These are phyloP conservation scores for Bradynema listronoti DNA, from an alignment of 1,140 invertebrate species.

Conservation along the genomic window DNA sequence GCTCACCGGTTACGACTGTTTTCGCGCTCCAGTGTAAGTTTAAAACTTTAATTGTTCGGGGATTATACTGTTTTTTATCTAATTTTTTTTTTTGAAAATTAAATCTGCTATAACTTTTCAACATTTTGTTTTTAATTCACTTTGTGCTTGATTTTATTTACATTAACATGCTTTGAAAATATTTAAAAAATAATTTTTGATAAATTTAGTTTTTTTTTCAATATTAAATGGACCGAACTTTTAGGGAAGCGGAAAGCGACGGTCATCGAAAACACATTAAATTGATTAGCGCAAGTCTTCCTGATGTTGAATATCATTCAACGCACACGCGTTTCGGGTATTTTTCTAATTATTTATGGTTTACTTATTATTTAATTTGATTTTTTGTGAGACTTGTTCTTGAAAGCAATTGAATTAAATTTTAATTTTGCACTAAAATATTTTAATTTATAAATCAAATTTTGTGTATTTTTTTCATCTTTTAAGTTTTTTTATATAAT, in stretches of 20 bases:
- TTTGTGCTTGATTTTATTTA: neutral
- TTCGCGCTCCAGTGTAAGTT: neutral
- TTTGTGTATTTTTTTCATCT: no score
- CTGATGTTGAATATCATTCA: slow-evolving; percentile 30
- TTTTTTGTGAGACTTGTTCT: slow-evolving; percentile 21
- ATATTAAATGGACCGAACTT: neutral
- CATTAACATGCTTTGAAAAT: neutral
- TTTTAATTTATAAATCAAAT: no score
- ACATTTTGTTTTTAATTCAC: neutral
- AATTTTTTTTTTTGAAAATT: no score
- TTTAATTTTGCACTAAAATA: no score
- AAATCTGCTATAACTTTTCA: no score
- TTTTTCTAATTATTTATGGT: no score
- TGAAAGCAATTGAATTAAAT: slow-evolving; percentile 13
- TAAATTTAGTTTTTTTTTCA: neutral
- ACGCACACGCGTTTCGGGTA: slow-evolving; percentile 35
- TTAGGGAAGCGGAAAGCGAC: slow-evolving; percentile 14
- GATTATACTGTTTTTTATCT: neutral
- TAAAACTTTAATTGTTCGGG: neutral
- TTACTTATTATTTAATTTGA: no score
- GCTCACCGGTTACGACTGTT: slow-evolving; percentile 29
- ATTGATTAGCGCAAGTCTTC: slow-evolving; percentile 38
- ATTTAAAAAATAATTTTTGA: neutral
- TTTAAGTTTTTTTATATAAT: neutral
- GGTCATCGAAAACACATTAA: slow-evolving; percentile 22